Evolutionary conservation across 2,888 invertebrate genomes (phyloP).

Genomic region (Cataglyphis livida): DNA sequence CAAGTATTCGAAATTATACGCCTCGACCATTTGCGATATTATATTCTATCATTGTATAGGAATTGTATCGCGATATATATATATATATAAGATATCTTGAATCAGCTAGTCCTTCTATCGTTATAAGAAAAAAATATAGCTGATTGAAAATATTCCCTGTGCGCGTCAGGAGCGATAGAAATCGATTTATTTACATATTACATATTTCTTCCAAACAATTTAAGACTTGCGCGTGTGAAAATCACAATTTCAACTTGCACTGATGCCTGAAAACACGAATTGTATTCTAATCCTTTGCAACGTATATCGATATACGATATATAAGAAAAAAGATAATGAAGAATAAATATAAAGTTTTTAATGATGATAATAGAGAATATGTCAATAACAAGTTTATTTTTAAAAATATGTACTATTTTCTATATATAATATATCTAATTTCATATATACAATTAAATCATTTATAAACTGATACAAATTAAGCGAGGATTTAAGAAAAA

Average conservation of each 20-base stretch:
- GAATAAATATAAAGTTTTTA: neutral
- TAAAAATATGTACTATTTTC: conserved; percentile 25
- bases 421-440: conserved; percentile 11
- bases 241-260: neutral
- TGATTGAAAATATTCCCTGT: neutral
- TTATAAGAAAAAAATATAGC: neutral
- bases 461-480: neutral
- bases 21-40: conserved; percentile 19
- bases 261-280: conserved; percentile 21
- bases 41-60: neutral
- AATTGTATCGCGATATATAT: neutral
- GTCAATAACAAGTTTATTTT: neutral
- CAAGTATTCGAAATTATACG: conserved; percentile 20
- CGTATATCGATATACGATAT: neutral
- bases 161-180: neutral
- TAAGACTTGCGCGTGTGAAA: conserved; percentile 29
- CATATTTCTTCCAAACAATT: conserved; percentile 43
- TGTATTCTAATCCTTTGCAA: conserved; percentile 2
- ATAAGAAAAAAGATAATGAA: neutral
- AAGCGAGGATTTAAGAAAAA: conserved; percentile 2
- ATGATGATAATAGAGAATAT: neutral
- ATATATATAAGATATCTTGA: neutral
- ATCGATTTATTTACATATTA: conserved; percentile 33
- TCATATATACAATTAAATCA: conserved; percentile 21
- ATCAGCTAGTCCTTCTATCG: neutral